Base-by-base conservation (phyloP, 2,797 vertebrate genomes). In the Glyptemys insculpta region DNA sequence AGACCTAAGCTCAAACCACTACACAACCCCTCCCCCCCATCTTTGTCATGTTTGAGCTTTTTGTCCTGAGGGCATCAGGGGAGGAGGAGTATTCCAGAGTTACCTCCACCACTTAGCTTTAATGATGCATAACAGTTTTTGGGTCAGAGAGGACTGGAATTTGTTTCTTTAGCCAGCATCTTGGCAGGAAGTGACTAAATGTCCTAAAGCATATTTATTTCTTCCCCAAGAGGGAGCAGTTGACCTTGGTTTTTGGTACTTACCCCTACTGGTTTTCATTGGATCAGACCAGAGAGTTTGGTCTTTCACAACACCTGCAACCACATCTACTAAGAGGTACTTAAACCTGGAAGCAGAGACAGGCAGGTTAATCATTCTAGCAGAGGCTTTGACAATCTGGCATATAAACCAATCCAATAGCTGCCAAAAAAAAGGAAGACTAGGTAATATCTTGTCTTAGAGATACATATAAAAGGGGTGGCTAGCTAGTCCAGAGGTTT, bases 221-320 rank as follows among this genome's bases (percentile, higher is more conserved):
- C 21, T 74, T 91, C 16, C 74, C 78, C 16, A 53, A 29, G 52
- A 62, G n/a, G 81, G 8, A 86, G 7, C 53, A 91, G 85, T 89
- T 68, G 23, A 29, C 65, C 56, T 54, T 59, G 19, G 23, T 54
- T 8, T 68, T 21, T 6, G 1, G 34, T 47, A 96, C 97, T 98
- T 95, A 98, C 98, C 95, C 59, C 2, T 57, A 18, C 85, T 96
- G 59, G 98, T 98, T 79, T 79, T 54, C 85, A 98, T 96, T 79
- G 97, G 96, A 23, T 97, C 92, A 0, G 98, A 98, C 98, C 98
- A 98, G 3, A 95, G 90, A 10, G 97, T 98, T 84, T 98, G 93
- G n/a, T 91, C 95, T 94, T 97, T 83, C 8, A 95, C 14, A 2
- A 83, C 57, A 47, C 93, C 93, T 2, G 93, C 93, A 62, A 82